Base-by-base conservation (phyloP, 2,797 vertebrate species). In the Enoplosus armatus region DNA sequence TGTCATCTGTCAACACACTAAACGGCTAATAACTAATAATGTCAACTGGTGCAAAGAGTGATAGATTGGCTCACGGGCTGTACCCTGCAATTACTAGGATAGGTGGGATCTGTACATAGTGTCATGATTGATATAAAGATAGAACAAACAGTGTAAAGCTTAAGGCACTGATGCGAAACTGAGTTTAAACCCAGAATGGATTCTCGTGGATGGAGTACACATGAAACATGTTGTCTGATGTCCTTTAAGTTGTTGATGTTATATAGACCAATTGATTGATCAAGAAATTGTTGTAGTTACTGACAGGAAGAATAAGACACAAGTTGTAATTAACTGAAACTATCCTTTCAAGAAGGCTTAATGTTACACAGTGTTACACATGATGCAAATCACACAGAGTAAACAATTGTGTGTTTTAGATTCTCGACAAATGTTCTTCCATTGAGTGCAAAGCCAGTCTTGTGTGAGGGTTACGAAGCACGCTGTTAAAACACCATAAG, bases 1-100 rank as follows among this genome's bases (percentile, higher is more conserved):
- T 43, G 43, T 27, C 1, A 0, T 61, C 73, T 63, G 24, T 56
- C 59, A 70, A 10, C 75, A 58, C 16, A 33, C 53, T 59, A 33
- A 71, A 71, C 27, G 37, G 24, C 10, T 60, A 67, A 66, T 50
- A 20, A 35, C 56, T 66, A 27, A 14, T 63, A 35, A 75, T 58
- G 71, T 35, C 29, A 50, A 18, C 51, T 55, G 55, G 55, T 58
- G 24, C 5, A 51, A 24, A 31, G 6, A 31, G 43, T 59, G 62
- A 75, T 31, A 59, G 33, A 47, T 10, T 3, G 12, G 18, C 45
- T 58, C 22, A 55, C 26, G 61, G 26, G 16, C 16, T 53, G 8
- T 35, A 47, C n/a, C 5, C n/a, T 37, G 41, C 22, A 68, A 14
- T 35, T 15, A n/a, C 50, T 22, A 47, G n/a, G 16, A 47, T 27